These are phyloP conservation scores for Malurus leucopterus DNA, from an alignment of 2,797 vertebrate genomes.

Conservation along the genomic window DNA sequence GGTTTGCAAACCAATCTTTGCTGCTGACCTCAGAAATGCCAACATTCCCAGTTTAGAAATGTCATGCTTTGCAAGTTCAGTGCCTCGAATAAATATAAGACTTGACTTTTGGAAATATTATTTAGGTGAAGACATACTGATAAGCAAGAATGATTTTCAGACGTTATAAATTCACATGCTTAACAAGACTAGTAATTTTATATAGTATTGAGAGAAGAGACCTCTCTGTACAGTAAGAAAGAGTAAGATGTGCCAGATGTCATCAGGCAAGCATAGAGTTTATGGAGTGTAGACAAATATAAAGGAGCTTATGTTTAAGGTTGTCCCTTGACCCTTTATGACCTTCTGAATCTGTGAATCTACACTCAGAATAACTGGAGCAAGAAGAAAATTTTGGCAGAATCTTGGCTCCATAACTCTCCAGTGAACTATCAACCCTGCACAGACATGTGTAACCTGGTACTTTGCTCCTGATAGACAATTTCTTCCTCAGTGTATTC, in stretches of 20 bases:
- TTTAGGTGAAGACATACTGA: constrained; percentile 16
- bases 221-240: neutral
- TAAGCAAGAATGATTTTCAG: constrained; percentile 30
- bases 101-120: neutral
- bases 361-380: neutral
- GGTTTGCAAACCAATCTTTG: neutral
- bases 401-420: neutral
- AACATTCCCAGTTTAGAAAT: neutral
- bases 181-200: constrained; percentile 15
- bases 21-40: constrained; percentile 10
- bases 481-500: neutral
- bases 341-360: neutral
- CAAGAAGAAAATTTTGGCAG: neutral
- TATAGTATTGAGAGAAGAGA: neutral
- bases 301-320: constrained; percentile 24
- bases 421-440: neutral
- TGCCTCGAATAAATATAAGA: neutral
- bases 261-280: neutral
- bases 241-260: neutral
- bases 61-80: neutral
- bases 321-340: neutral
- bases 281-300: constrained; percentile 9
- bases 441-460: neutral
- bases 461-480: neutral
- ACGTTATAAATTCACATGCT: neutral